A percentile compares a stretch with the other conserved stretches of the same genome.
Evolutionary conservation across 2,888 invertebrate genomes (phyloP).

Genomic region (Embidobia sp.): DNA sequence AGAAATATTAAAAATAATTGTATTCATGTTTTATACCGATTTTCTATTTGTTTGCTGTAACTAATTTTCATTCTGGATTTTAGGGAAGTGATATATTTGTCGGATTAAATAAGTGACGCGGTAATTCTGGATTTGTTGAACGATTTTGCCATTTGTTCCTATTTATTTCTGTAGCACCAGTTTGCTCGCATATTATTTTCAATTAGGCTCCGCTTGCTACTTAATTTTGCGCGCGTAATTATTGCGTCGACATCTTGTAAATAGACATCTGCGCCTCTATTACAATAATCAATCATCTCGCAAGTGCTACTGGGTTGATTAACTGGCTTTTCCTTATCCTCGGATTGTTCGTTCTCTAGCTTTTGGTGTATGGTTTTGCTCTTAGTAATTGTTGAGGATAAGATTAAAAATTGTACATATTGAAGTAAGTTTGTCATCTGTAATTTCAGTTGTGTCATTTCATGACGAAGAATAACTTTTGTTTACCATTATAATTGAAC

Average conservation of each 20-base stretch:
- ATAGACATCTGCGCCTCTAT: no score
- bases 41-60: conserved; percentile 1
- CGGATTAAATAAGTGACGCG: conserved; percentile 66
- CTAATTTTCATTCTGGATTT: conserved; percentile 70
- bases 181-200: conserved; percentile 6
- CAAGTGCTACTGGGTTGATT: no score
- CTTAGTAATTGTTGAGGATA: conserved; percentile 6
- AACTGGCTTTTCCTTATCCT: conserved; percentile 28
- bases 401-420: conserved; percentile 30
- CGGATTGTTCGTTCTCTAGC: conserved; percentile 26
- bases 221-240: conserved; percentile 3
- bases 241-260: not conserved
- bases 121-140: not conserved
- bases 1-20: no score
- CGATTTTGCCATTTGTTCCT: not conserved
- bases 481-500: conserved; percentile 25
- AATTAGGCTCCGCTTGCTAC: conserved; percentile 10
- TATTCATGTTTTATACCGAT: not conserved
- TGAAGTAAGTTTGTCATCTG: conserved; percentile 7
- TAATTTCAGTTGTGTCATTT: no score
- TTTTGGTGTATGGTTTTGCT: conserved; percentile 43
- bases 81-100: conserved; percentile 71
- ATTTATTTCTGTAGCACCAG: conserved; percentile 1
- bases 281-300: no score
- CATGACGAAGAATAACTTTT: conserved; percentile 30